Percentiles rank a stretch among this genome's conserved stretches.
These are phyloP conservation scores for Achlya flavicornis DNA, from an alignment of 2,888 invertebrate species.

Conservation along the genomic window DNA sequence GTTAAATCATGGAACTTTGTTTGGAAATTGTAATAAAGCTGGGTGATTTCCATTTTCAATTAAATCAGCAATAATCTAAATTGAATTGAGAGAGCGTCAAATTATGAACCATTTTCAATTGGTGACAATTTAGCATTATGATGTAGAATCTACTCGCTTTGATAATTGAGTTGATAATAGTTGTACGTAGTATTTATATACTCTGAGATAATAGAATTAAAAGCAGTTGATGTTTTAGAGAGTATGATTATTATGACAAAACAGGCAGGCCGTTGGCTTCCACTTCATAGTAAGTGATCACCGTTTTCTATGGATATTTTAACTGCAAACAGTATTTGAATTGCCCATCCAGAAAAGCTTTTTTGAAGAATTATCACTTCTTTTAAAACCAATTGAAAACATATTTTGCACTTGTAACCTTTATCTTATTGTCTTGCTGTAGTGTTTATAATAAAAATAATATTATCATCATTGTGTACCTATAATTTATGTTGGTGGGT, in stretches of 20 bases:
- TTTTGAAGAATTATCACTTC: too few relatives aligned
- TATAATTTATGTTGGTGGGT: neutral
- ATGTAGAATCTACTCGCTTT: slow-evolving; percentile 1
- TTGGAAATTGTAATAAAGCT: slow-evolving; percentile 23
- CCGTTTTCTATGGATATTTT: too few relatives aligned
- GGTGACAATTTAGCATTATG: slow-evolving; percentile 36
- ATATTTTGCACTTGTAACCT: neutral
- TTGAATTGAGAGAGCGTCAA: slow-evolving; percentile 47
- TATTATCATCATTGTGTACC: neutral
- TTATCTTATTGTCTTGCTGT: neutral
- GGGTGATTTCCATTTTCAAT: slow-evolving; percentile 47
- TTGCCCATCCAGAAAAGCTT: too few relatives aligned
- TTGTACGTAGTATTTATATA: too few relatives aligned
- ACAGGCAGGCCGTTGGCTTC: too few relatives aligned
- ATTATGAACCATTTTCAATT: slow-evolving; percentile 48
- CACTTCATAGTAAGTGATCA: too few relatives aligned
- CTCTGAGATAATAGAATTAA: slow-evolving; percentile 24
- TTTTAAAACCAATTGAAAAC: neutral
- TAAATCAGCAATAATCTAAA: slow-evolving; percentile 52
- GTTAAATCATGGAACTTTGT: slow-evolving; percentile 7
- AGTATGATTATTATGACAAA: neutral
- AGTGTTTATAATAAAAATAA: neutral
- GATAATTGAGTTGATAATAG: slow-evolving; percentile 25
- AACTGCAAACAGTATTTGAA: too few relatives aligned
- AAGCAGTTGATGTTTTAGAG: slow-evolving; percentile 14